Percentiles rank a stretch among this genome's conserved stretches.
phyloP scores from a whole-genome alignment of 1,140 invertebrate genomes.

The Drosophila subpulchrella region DNA sequence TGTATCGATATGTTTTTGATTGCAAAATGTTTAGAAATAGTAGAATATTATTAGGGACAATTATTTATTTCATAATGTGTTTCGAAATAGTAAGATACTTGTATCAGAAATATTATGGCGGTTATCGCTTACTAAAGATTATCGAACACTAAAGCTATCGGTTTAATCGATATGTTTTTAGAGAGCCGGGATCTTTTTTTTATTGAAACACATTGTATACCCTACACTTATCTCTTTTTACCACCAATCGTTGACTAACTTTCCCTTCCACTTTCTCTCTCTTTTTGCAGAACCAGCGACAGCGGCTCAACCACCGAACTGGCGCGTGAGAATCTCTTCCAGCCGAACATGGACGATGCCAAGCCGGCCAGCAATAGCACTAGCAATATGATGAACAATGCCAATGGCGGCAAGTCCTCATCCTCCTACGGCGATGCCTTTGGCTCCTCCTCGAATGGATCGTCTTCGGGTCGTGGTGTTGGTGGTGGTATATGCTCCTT shows the following conservation, averaged over 20 bases:
- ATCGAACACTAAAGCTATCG: neutral
- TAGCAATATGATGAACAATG: neutral
- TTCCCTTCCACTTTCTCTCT: constrained; percentile 78
- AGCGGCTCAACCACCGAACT: constrained; percentile 58
- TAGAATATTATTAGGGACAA: too few species aligned
- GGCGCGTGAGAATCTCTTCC: constrained; percentile 83
- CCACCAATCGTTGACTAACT: constrained; percentile 56
- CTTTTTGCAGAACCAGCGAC: constrained; percentile 66
- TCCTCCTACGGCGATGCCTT: constrained; percentile 26
- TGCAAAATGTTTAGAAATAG: too few species aligned
- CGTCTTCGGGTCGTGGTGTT: constrained; percentile 25
- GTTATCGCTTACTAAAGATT: neutral
- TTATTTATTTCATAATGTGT: too few species aligned
- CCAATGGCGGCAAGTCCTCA: constrained; percentile 22
- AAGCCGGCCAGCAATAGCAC: constrained; percentile 59
- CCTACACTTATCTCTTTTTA: constrained; percentile 1
- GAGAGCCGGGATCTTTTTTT: neutral
- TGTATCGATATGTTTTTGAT: neutral
- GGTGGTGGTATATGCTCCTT: constrained; percentile 53
- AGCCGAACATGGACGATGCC: constrained; percentile 76
- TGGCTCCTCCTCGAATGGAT: neutral
- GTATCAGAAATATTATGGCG: too few species aligned
- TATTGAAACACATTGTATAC: constrained; percentile 3
- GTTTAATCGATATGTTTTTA: neutral
- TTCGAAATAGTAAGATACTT: too few species aligned